Evolutionary conservation across 2,888 invertebrate species (phyloP), one percentile per base, ranked within the genome.

Genomic region (Alcis repandata): DNA sequence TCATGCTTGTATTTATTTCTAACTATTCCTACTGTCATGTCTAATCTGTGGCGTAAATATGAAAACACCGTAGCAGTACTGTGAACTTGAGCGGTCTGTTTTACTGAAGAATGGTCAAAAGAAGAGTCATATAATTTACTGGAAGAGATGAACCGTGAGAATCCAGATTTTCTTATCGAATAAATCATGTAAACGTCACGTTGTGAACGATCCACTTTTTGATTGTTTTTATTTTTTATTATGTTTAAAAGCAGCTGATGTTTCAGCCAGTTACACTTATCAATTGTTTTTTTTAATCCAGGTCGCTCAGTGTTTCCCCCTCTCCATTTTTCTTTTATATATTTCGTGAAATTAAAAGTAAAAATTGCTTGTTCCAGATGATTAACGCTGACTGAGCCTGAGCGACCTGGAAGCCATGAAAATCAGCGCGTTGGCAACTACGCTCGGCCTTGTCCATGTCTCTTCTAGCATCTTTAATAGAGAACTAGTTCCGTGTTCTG

Each of bases 341-440:
- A 49, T 83, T 74, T 69, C 75, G 77, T 79, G 74, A 81, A 84
- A 85, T 85, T 89, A 87, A 90, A 88, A 80, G 88, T 86, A 89
- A 83, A 88, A 87, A 88, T 91, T 92, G 80, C 87, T 93, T 93
- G 92, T 93, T 93, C 90, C 92, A 93, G 92, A 92, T 92, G 80
- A 74, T 92, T 80, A 92, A 89, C 81, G 90, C 91, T 82, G 92
- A 92, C 84, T 92, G 91, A 92, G 89, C 86, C 87, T 92, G 92
- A 92, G 92, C 91, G 92, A 92, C 85, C 88, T 87, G 82, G 86
- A 76, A 72, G 78, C 74, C 72, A 73, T 74, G 73, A 13, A 36
- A 33, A 33, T n/a, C 56, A 33, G 20, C 71, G 57, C 59, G 54
- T 46, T 59, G 68, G 74, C 68, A 66, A 68, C 74, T 38, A 63